Evolutionary conservation across 2,888 invertebrate species (phyloP).

Genomic region (Glyphotaelius pellucidus): DNA sequence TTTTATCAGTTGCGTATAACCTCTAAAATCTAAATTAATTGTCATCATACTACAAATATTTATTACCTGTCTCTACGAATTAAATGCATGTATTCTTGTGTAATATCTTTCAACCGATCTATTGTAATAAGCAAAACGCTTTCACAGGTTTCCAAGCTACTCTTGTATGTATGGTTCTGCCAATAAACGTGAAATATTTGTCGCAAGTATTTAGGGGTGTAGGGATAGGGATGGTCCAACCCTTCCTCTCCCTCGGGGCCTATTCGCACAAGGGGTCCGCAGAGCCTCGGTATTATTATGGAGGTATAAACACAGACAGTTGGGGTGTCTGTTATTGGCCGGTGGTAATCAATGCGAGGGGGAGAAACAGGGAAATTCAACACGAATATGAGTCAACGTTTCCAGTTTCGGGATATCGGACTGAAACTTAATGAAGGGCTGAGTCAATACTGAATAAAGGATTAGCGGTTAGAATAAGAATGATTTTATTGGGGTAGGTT

Average conservation of each 20-base stretch:
- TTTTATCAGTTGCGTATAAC: no score
- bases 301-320: neutral
- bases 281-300: conserved; percentile 16
- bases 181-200: conserved; percentile 44
- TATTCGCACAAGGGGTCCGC: conserved; percentile 20
- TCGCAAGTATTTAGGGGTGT: conserved; percentile 27
- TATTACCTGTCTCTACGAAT: no score
- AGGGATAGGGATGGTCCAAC: neutral
- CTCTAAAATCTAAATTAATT: no score
- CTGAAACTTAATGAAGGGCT: neutral
- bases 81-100: neutral
- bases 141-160: conserved; percentile 2
- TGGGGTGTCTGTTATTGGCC: conserved; percentile 30
- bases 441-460: neutral
- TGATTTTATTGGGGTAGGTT: neutral
- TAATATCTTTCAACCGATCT: neutral
- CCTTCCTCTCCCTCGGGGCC: conserved; percentile 37
- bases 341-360: conserved; percentile 14
- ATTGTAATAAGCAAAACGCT: neutral
- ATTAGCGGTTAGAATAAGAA: neutral
- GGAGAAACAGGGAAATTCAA: neutral
- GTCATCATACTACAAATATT: no score
- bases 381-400: neutral
- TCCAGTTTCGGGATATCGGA: neutral
- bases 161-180: neutral